Base-by-base conservation (phyloP, 1,140 invertebrate genomes). In the Samia ricini region DNA sequence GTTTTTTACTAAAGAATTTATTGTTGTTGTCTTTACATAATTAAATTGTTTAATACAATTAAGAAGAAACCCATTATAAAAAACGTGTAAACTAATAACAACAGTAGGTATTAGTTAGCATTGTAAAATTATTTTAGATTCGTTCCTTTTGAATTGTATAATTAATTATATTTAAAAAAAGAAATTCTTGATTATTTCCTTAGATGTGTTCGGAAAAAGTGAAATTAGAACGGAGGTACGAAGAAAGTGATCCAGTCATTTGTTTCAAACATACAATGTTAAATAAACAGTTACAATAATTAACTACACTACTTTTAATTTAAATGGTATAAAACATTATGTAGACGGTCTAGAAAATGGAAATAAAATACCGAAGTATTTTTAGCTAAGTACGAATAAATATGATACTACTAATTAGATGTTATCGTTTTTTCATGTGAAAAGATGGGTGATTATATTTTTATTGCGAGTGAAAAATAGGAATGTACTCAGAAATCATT, bases 141-240 rank as follows among this genome's bases (percentile, higher is more conserved):
- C n/a, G n/a, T n/a, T n/a, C n/a, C n/a, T n/a, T n/a, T n/a, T n/a
- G n/a, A n/a, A n/a, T n/a, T n/a, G n/a, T n/a, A n/a, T n/a, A n/a
- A n/a, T n/a, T n/a, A n/a, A n/a, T n/a, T n/a, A n/a, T n/a, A n/a
- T n/a, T n/a, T n/a, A n/a, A 12, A 42, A 15, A 42, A 15, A 42
- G 33, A 42, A 42, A 42, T 42, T 42, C 33, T 42, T 42, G 33
- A 42, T 15, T 42, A 42, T 42, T 42, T 42, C n/a, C 12, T 42
- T 42, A 42, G 33, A 42, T 15, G 15, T 42, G 33, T 42, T 8
- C 33, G 33, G 33, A 15, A 10, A 42, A 15, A 42, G 33, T 42
- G 33, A 42, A 42, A 42, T 42, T 42, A 42, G 33, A 42, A 42
- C 33, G 33, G 33, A 42, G n/a, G 33, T 42, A 42, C 33, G 33